Evolutionary conservation across 2,888 invertebrate genomes (phyloP).

Genomic region (Andrena camellia): DNA sequence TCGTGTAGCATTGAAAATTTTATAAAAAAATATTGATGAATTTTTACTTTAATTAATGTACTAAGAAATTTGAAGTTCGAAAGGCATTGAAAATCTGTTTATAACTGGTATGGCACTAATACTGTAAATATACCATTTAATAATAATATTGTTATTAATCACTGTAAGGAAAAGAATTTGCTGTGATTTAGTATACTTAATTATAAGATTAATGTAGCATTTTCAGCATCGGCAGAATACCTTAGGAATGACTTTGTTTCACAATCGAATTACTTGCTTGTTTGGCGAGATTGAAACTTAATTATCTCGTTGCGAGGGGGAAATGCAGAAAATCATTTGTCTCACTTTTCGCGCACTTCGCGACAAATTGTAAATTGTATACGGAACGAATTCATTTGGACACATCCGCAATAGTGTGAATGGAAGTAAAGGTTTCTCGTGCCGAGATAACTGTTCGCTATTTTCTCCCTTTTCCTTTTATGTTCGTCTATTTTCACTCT

Average conservation of each 20-base stretch:
- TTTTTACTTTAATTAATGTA: neutral
- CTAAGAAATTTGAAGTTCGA: no score
- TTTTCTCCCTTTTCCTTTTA: slow-evolving; percentile 31
- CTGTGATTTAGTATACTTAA: neutral
- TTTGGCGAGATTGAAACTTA: slow-evolving; percentile 29
- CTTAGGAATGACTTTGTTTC: neutral
- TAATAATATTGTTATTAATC: no score
- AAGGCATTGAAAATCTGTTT: no score
- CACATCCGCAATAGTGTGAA: slow-evolving; percentile 45
- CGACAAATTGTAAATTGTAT: slow-evolving; percentile 60
- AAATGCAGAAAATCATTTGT: slow-evolving; percentile 36
- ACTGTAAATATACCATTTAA: no score
- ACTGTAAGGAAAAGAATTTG: neutral
- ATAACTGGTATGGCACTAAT: no score
- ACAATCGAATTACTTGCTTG: slow-evolving; percentile 3
- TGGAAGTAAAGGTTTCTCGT: slow-evolving; percentile 53
- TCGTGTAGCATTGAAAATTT: neutral
- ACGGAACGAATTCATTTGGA: slow-evolving; percentile 62
- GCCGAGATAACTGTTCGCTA: slow-evolving; percentile 39
- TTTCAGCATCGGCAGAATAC: neutral
- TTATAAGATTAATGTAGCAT: neutral
- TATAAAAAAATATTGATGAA: neutral
- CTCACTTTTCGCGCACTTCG: slow-evolving; percentile 47
- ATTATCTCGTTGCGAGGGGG: slow-evolving; percentile 1
- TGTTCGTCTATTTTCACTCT: slow-evolving; percentile 34